These are phyloP conservation scores for Chrysoperla carnea DNA, from an alignment of 1,140 invertebrate genomes.

Conservation along the genomic window DNA sequence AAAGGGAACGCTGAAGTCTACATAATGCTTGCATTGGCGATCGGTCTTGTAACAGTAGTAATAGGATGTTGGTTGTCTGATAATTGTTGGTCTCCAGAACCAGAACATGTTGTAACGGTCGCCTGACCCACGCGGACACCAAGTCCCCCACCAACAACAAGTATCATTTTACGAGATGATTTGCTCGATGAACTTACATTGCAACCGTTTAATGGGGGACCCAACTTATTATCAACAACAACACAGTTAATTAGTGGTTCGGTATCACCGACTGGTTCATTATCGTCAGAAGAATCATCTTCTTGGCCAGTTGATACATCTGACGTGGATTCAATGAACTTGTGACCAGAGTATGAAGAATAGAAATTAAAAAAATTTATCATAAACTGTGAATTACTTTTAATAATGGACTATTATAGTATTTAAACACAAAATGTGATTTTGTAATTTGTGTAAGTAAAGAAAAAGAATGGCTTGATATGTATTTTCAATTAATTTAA, in stretches of 20 bases:
- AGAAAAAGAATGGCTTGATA: too few species aligned
- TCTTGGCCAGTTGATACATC: slow-evolving; percentile 1
- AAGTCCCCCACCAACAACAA: slow-evolving; percentile 21
- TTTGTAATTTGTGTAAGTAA: too few species aligned
- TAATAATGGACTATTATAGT: too few species aligned
- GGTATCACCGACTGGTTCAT: slow-evolving; percentile 5
- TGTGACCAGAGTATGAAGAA: neutral
- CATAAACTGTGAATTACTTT: too few species aligned
- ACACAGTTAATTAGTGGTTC: slow-evolving; percentile 3
- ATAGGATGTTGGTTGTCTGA: slow-evolving; percentile 56
- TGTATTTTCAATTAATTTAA: too few species aligned
- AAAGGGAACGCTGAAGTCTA: slow-evolving; percentile 51
- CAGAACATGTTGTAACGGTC: slow-evolving; percentile 40
- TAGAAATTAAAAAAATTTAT: neutral
- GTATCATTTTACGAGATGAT: neutral
- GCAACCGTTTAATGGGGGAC: slow-evolving; percentile 9
- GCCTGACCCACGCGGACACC: slow-evolving; percentile 41
- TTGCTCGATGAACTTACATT: slow-evolving; percentile 2
- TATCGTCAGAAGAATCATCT: neutral
- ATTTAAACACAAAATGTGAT: too few species aligned
- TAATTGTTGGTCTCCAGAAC: slow-evolving; percentile 56
- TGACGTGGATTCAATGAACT: slow-evolving; percentile 3
- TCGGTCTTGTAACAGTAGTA: slow-evolving; percentile 48
- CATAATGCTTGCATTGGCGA: slow-evolving; percentile 48
- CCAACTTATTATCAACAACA: slow-evolving; percentile 5